phyloP scores from a whole-genome alignment of 2,113 vertebrate species.

The Sapajus apella region DNA sequence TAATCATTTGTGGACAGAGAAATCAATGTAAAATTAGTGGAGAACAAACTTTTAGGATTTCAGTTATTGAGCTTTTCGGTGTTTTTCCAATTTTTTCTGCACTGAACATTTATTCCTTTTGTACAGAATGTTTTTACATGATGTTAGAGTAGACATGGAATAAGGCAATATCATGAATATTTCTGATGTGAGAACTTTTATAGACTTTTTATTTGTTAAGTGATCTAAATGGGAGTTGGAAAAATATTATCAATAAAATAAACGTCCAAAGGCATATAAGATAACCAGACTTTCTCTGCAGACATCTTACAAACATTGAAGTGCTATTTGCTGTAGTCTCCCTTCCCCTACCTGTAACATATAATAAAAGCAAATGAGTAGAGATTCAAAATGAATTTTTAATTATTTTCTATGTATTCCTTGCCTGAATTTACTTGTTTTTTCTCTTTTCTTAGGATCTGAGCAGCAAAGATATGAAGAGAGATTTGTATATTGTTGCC shows the following conservation, averaged over 20 bases:
- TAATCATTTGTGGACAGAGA: neutral
- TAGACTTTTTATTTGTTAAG: neutral
- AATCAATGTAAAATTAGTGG: neutral
- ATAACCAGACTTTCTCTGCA: neutral
- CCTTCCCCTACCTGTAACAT: neutral
- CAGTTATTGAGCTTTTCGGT: neutral
- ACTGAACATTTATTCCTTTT: conserved; percentile 34
- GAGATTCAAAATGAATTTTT: conserved; percentile 27
- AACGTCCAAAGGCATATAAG: neutral
- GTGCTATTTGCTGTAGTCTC: neutral
- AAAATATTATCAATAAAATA: conserved; percentile 16
- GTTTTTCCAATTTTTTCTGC: neutral
- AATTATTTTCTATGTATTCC: conserved; percentile 24
- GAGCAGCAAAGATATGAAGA: conserved; percentile 98
- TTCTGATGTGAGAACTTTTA: conserved; percentile 13
- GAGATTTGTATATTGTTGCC: conserved; percentile 96
- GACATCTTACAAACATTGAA: neutral
- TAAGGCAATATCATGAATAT: neutral
- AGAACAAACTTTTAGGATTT: conserved; percentile 25
- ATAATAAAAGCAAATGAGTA: neutral
- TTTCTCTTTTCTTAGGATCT: conserved; percentile 88
- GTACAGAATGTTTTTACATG: neutral
- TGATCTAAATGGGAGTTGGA: conserved; percentile 2
- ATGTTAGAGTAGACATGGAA: conserved; percentile 8
- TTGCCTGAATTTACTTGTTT: conserved; percentile 44